Base-by-base conservation (phyloP, 2,797 vertebrate species). In the Notolabrus celidotus region DNA sequence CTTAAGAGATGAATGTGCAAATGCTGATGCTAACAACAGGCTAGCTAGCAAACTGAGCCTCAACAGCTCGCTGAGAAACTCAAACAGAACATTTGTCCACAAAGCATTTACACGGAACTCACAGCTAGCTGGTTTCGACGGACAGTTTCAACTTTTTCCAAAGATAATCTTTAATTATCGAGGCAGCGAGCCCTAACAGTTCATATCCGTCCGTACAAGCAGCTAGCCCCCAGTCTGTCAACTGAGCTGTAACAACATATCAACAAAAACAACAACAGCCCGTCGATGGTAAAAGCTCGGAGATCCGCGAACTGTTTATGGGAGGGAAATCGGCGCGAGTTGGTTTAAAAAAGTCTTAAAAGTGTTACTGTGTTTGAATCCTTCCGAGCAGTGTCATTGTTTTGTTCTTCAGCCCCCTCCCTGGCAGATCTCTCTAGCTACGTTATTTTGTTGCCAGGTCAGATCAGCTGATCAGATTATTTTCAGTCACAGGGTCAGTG, bases 391-490 rank as follows among this genome's bases (percentile, higher is more conserved):
- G 67, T 89, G 92, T 93, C 91, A 92, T 93, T 92, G 91, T 94
- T 91, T 90, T 89, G 91, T 92, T 91, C 86, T 83, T 86, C 86
- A 86, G 78, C 78, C 90, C 86, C 92, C 88, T 92, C 91, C 91
- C 88, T 81, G 51, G 29, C 74, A 83, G 84, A 78, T 73, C 65
- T 85, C 86, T 86, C 68, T 84, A 75, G 90, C 88, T 91, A 79
- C 83, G 86, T 77, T 92, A 86, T 92, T 88, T 93, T 92, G 93
- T 93, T 94, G 90, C 92, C 93, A 94, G 90, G 93, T 92, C 92
- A 92, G 85, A 94, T 94, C 94, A 95, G 94, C 93, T 95, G 94
- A 94, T 94, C 90, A 86, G 92, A 91, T 93, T 93, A 93, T 94
- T 92, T 95, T 92, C 86, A 89, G 86, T 93, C 92, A 89, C 79